Percentiles rank a stretch among this genome's conserved stretches.
These are phyloP conservation scores for Drosophila melanica DNA, from an alignment of 1,140 invertebrate genomes.

Conservation along the genomic window DNA sequence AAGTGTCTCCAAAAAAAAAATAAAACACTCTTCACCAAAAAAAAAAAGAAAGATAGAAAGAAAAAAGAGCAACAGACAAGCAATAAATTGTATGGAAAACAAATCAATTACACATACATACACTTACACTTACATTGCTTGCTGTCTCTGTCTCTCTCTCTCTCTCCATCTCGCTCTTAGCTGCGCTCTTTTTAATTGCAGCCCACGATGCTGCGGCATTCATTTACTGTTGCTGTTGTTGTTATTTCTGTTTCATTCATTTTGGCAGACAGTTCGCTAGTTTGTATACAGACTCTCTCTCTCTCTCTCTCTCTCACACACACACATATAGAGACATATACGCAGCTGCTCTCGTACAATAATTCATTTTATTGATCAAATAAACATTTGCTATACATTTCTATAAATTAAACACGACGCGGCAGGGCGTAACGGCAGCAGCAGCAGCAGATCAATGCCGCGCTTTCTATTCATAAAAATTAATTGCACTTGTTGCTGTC, in stretches of 20 bases:
- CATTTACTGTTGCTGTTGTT: slow-evolving; percentile 30
- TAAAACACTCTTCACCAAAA: slow-evolving; percentile 37
- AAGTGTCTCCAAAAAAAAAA: slow-evolving; percentile 46
- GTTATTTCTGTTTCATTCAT: slow-evolving; percentile 60
- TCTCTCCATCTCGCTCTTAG: slow-evolving; percentile 30
- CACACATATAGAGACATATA: slow-evolving; percentile 26
- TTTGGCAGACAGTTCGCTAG: slow-evolving; percentile 57
- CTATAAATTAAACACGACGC: slow-evolving; percentile 75
- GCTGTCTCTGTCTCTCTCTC: slow-evolving; percentile 6
- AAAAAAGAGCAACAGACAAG: slow-evolving; percentile 11
- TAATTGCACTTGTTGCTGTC: slow-evolving; percentile 72
- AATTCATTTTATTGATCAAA: slow-evolving; percentile 82
- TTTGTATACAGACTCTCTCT: slow-evolving; percentile 39
- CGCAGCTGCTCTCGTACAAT: slow-evolving; percentile 58
- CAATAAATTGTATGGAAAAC: slow-evolving; percentile 77
- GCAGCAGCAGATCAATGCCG: slow-evolving; percentile 50
- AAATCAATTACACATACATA: slow-evolving; percentile 72
- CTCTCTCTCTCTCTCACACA: slow-evolving; percentile 9
- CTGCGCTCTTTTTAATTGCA: slow-evolving; percentile 51
- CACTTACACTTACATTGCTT: slow-evolving; percentile 11
- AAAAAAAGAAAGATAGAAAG: slow-evolving; percentile 21
- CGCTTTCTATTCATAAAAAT: slow-evolving; percentile 76
- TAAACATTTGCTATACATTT: slow-evolving; percentile 81
- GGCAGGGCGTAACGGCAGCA: slow-evolving; percentile 62
- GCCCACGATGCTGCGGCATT: slow-evolving; percentile 21